A percentile compares a stretch with the other conserved stretches of the same genome.
Conservation (phyloP, 2,888 invertebrate species). For the Eustalomyia histrio region DNA sequence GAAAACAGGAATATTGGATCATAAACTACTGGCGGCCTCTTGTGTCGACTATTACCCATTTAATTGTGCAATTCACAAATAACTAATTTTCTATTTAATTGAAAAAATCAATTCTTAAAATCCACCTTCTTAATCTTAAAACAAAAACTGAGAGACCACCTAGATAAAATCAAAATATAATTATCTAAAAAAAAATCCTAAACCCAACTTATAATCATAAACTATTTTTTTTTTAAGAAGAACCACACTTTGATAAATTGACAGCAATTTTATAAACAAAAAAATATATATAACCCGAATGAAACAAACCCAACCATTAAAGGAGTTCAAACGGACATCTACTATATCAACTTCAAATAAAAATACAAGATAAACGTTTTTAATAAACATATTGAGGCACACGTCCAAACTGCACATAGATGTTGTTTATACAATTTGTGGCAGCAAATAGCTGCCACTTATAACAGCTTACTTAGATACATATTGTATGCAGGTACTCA, state of each 20-base stretch:
- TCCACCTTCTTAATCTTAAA: neutral
- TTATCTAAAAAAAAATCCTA: neutral
- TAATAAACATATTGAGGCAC: slow-evolving; percentile 57
- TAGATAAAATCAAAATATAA: slow-evolving; percentile 1
- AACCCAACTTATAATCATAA: neutral
- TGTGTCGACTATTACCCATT: no score
- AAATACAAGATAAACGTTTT: slow-evolving; percentile 55
- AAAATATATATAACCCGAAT: neutral
- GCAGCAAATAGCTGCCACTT: slow-evolving; percentile 64
- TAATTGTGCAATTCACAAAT: neutral
- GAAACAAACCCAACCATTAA: slow-evolving; percentile 36
- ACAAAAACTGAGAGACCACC: neutral
- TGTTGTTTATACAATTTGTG: slow-evolving; percentile 61
- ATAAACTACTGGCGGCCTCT: no score
- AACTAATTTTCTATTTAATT: neutral
- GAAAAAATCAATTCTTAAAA: neutral
- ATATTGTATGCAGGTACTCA: neutral
- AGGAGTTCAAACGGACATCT: slow-evolving; percentile 47
- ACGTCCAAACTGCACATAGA: slow-evolving; percentile 42
- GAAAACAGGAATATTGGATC: no score
- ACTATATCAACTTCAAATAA: slow-evolving; percentile 41
- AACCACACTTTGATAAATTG: slow-evolving; percentile 47
- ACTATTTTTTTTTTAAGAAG: neutral
- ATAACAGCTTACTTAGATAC: slow-evolving; percentile 64
- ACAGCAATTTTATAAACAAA: slow-evolving; percentile 43